Conservation (phyloP, 2,113 vertebrate genomes). For the Poecile atricapillus region DNA sequence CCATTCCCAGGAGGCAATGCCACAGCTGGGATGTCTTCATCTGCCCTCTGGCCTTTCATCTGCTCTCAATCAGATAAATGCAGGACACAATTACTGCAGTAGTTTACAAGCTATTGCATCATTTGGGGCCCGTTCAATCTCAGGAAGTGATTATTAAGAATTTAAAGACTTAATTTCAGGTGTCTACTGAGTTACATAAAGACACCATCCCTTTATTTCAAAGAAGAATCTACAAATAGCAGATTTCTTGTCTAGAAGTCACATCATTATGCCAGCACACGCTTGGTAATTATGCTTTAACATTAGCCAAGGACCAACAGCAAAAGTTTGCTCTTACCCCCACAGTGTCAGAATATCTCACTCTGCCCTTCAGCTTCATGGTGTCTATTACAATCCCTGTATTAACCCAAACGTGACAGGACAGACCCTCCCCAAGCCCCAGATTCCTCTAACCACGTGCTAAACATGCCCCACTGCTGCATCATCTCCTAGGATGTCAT, state of each 20-base stretch:
- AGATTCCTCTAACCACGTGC: not conserved
- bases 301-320: not conserved
- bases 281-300: not conserved
- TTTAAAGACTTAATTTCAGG: not conserved
- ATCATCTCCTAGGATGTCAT: not conserved
- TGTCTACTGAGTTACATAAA: not conserved
- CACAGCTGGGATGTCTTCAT: not conserved
- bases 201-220: not conserved
- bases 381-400: not conserved
- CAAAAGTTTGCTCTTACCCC: not conserved
- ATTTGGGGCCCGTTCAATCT: not conserved
- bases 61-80: not conserved
- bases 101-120: conserved; percentile 3
- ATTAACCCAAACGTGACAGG: not conserved
- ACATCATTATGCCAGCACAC: not conserved
- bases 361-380: not conserved
- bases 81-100: not conserved
- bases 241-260: not conserved
- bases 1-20: not conserved
- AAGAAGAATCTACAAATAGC: not conserved
- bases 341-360: not conserved
- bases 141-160: not conserved
- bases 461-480: not conserved
- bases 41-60: not conserved
- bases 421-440: not conserved